A percentile compares a stretch with the other conserved stretches of the same genome.
phyloP scores from a whole-genome alignment of 2,113 vertebrate species.

The Orientallactaga bullata region DNA sequence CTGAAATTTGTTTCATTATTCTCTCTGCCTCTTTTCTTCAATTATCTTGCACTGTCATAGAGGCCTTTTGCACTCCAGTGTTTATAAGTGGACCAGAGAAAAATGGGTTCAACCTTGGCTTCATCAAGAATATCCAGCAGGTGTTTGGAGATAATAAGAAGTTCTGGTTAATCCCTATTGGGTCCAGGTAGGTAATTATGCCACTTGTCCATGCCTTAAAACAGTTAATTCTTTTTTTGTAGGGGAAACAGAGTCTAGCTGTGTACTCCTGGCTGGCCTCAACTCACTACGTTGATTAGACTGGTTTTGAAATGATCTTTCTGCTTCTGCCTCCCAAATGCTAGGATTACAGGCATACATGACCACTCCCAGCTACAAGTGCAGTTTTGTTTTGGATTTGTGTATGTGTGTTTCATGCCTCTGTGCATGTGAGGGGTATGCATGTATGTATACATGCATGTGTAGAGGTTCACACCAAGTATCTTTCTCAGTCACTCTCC shows the following conservation, averaged over 20 bases:
- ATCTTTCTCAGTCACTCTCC: too few species aligned
- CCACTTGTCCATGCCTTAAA: background rate
- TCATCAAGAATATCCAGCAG: conserved; percentile 94
- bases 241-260: background rate
- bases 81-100: conserved; percentile 95
- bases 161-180: conserved; percentile 95
- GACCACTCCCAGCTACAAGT: background rate
- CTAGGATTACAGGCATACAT: background rate
- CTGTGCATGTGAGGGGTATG: too few species aligned
- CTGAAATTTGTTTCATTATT: conserved; percentile 59
- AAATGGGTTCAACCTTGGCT: conserved; percentile 95
- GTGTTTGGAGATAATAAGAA: conserved; percentile 96
- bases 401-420: too few species aligned
- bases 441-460: too few species aligned
- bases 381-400: too few species aligned
- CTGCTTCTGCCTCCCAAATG: background rate
- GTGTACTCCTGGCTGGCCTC: background rate
- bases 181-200: conserved; percentile 90
- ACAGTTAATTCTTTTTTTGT: conserved; percentile 1
- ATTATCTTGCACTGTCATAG: conserved; percentile 82
- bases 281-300: background rate
- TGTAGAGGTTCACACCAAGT: too few species aligned
- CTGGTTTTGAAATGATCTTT: background rate
- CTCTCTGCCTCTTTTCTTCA: conserved; percentile 49
- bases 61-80: conserved; percentile 96